These are phyloP conservation scores for Dinocampus coccinellae DNA, from an alignment of 2,888 invertebrate genomes.

Conservation along the genomic window DNA sequence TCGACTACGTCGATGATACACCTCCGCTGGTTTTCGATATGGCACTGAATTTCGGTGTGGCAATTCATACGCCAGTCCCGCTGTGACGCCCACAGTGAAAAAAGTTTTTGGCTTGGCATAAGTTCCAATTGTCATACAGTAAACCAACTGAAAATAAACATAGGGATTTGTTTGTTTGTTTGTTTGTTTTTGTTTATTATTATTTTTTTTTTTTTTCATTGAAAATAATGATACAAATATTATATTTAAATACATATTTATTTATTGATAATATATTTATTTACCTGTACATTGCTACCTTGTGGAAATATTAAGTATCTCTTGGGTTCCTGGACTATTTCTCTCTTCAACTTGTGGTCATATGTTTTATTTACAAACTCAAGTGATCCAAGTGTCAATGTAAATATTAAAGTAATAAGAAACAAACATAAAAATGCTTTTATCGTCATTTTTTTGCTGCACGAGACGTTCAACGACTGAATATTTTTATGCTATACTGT, in stretches of 20 bases:
- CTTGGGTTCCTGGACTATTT: conserved; percentile 55
- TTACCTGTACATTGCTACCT: conserved; percentile 75
- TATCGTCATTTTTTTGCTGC: background rate
- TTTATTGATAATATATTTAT: conserved; percentile 52
- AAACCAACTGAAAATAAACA: conserved; percentile 70
- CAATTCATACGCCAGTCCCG: conserved; percentile 82
- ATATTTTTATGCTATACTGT: background rate
- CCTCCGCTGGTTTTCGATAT: conserved; percentile 66
- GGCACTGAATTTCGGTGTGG: conserved; percentile 74
- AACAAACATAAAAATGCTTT: conserved; percentile 7
- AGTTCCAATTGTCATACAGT: conserved; percentile 75
- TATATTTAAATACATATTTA: conserved; percentile 7
- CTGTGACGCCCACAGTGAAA: conserved; percentile 79
- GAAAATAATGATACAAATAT: no score
- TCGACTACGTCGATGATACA: conserved; percentile 75
- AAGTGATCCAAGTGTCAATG: background rate
- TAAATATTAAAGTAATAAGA: background rate
- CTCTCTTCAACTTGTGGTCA: background rate
- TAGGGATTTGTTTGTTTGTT: background rate
- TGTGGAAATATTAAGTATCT: conserved; percentile 74
- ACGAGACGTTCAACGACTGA: background rate
- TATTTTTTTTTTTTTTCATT: background rate
- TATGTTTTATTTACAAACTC: conserved; percentile 18
- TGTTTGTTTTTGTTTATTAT: background rate
- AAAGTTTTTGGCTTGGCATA: conserved; percentile 72